These are phyloP conservation scores for Drosophila cracens DNA, from an alignment of 2,888 invertebrate species.

Conservation along the genomic window DNA sequence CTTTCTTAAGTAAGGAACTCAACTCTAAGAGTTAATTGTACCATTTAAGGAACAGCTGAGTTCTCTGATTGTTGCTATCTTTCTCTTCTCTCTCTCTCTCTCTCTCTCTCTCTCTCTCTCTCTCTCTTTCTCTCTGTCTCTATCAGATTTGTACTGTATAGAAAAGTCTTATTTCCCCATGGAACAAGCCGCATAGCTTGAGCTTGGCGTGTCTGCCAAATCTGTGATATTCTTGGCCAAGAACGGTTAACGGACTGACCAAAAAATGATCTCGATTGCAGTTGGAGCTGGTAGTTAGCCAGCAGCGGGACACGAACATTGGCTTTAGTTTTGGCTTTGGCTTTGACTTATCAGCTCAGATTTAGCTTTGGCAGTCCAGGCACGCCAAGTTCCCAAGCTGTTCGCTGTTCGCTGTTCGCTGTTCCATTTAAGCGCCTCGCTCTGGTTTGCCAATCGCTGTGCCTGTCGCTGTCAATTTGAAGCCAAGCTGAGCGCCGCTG, in stretches of 20 bases:
- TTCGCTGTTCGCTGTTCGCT: slow-evolving; percentile 33
- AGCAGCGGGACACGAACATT: slow-evolving; percentile 66
- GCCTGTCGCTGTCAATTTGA: slow-evolving; percentile 62
- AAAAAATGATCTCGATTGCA: slow-evolving; percentile 65
- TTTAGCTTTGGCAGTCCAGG: slow-evolving; percentile 55
- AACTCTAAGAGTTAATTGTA: neutral
- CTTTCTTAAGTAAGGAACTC: neutral
- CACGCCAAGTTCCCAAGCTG: slow-evolving; percentile 57
- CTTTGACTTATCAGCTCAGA: slow-evolving; percentile 11
- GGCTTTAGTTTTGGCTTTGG: slow-evolving; percentile 21
- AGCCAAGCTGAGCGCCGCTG: slow-evolving; percentile 43
- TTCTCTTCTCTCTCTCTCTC: too few species aligned
- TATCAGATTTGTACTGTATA: neutral
- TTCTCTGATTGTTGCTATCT: neutral
- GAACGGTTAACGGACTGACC: slow-evolving; percentile 68
- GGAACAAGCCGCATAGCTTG: slow-evolving; percentile 8
- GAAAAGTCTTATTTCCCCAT: slow-evolving; percentile 13
- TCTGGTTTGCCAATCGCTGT: slow-evolving; percentile 21
- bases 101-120: too few species aligned
- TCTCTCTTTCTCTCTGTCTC: neutral
- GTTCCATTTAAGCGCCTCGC: slow-evolving; percentile 66
- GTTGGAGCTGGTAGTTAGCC: slow-evolving; percentile 30
- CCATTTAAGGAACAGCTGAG: neutral
- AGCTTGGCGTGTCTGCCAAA: slow-evolving; percentile 66
- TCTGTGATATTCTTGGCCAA: slow-evolving; percentile 65